phyloP scores from a whole-genome alignment of 2,888 invertebrate genomes.

The Mesopsocus fuscifrons region DNA sequence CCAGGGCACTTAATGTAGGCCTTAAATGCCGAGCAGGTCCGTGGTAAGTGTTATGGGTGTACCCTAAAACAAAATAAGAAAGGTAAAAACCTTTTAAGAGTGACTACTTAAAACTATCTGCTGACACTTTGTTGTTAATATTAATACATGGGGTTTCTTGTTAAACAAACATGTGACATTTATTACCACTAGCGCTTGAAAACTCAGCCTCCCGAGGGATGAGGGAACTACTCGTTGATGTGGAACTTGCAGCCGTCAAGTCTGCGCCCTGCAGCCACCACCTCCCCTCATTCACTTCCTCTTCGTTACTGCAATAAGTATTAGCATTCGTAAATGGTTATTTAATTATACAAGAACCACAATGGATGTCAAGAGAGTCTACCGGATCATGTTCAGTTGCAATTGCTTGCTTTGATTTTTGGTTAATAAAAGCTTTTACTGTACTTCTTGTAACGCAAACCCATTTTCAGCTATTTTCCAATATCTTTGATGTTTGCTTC shows the following conservation, averaged over 20 bases:
- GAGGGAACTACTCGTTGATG: conserved; percentile 15
- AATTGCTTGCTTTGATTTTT: no score
- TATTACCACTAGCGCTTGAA: conserved; percentile 24
- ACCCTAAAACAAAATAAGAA: conserved; percentile 24
- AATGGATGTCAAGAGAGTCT: no score
- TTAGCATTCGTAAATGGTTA: no score
- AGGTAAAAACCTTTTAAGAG: no score
- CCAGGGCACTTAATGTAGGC: conserved; percentile 21
- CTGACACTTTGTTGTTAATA: background rate
- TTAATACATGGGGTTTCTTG: background rate
- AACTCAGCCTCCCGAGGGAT: conserved; percentile 36
- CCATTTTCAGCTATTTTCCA: no score
- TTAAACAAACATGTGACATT: background rate
- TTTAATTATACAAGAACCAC: no score
- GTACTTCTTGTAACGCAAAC: no score
- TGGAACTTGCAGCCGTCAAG: background rate
- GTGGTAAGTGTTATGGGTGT: conserved; percentile 77
- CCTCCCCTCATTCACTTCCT: conserved; percentile 16
- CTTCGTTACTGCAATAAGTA: conserved; percentile 11
- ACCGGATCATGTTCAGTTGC: no score
- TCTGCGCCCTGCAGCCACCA: conserved; percentile 22
- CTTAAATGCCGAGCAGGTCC: conserved; percentile 62
- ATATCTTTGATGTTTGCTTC: no score
- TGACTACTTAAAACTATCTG: background rate
- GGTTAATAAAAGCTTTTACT: no score